Base-by-base conservation (phyloP, 2,888 invertebrate species). In the Idaea straminata region DNA sequence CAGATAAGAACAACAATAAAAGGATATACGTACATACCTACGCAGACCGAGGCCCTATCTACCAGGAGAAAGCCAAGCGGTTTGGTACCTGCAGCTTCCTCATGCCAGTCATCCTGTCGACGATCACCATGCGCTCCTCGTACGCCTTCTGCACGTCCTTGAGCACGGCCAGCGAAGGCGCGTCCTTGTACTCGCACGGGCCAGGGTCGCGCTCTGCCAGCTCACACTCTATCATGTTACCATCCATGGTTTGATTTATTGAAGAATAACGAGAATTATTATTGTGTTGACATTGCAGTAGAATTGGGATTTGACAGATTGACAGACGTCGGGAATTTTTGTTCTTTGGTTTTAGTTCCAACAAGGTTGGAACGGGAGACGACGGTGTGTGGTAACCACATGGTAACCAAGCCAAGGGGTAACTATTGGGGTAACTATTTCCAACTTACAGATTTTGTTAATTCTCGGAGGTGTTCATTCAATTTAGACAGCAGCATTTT, bases 121-220 rank as follows among this genome's bases (percentile, higher is more conserved):
- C 91, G 62, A 93, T 85, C 57, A 89, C 86, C 83, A 96, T 88
- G 68, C 95, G 93, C 58, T 93, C 88, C 72, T 95, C 94, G 77
- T 95, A 96, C 0, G 95, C 87, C 64, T 87, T 83, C 78, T 94
- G 95, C 71, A 96, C 94, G 66, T 95, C 93, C 61, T 89, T 85
- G 63, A 95, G 88, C 71, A 95, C 93, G 61, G 81, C 86, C 64
- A 94, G 86, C 35, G 91, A 74, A 4, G 82, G 76, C 2, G n/a
- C 58, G 0, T 47, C 10, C 5, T 47, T 47, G 47, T 13, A 13
- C 62, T 69, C 80, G 66, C 87, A 86, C 67, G 68, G 38, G 4
- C 73, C 82, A 0, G 73, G 65, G 62, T 78, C 83, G 57, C 80
- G 69, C 77, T 79, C 83, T n/a, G 77, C 77, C 36, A 72, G n/a